phyloP scores from a whole-genome alignment of 2,113 vertebrate genomes.

The Gobio gobio region DNA sequence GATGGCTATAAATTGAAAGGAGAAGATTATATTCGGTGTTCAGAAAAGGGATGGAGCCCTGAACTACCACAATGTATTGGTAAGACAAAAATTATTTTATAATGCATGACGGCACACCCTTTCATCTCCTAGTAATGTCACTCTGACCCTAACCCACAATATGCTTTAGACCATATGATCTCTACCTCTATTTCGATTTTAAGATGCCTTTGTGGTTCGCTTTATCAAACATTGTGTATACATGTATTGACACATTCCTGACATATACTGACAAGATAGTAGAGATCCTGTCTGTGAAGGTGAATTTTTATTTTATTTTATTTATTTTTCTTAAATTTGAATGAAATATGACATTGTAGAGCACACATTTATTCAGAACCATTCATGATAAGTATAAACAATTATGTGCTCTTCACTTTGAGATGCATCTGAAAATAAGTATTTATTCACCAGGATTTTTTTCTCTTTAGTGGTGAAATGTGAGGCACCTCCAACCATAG shows the following conservation, averaged over 20 bases:
- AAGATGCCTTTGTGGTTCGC: too few relatives aligned
- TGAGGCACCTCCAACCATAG: fast-evolving
- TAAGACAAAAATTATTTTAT: conserved; percentile 18
- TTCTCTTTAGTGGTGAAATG: conserved; percentile 61
- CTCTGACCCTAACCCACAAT: too few relatives aligned
- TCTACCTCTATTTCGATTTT: too few relatives aligned
- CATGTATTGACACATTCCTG: too few relatives aligned
- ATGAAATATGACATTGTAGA: not conserved
- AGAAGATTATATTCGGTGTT: not conserved
- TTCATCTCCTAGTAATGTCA: too few relatives aligned
- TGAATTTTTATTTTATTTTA: too few relatives aligned
- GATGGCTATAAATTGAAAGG: conserved; percentile 12
- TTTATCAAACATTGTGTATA: too few relatives aligned
- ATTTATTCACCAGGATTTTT: not conserved
- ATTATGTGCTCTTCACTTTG: too few relatives aligned
- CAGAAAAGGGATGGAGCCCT: conserved; percentile 19
- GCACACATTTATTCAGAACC: not conserved
- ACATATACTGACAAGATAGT: too few relatives aligned
- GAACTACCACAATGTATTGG: conserved; percentile 52
- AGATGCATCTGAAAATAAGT: not conserved
- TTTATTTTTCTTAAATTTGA: not conserved
- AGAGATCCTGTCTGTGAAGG: too few relatives aligned
- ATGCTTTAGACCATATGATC: too few relatives aligned
- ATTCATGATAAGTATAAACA: not conserved
- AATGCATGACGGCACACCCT: not conserved